Base-by-base conservation (phyloP, 2,113 vertebrate species). In the Penelope pileata region DNA sequence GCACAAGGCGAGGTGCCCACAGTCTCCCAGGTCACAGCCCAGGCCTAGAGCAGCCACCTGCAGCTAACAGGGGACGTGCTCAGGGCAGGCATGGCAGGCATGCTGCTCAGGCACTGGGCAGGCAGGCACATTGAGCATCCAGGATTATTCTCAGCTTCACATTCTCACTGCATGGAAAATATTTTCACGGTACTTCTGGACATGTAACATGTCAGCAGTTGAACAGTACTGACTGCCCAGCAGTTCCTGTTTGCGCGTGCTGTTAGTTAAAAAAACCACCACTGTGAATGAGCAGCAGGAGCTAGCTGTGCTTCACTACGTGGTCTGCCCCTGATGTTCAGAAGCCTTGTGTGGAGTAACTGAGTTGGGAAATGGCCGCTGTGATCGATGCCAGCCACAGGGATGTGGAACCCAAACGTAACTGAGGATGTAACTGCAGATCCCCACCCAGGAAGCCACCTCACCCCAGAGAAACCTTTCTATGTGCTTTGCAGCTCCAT, bases 31-130 rank as follows among this genome's bases (percentile, higher is more conserved):
- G 6, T 32, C 63, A 11, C 54, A n/a, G 53, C 53, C 16, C 18
- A 30, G 29, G 30, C 66, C 32, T 6, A 0, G 0, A 53, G 23
- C n/a, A 80, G 29, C 23, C 45, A 48, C 8, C 67, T 9, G 3
- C 29, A 66, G 50, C 27, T 38, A 7, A 45, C 9, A 3, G 2
- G 16, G 30, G 2, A 1, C 19, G 10, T 8, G 15, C 7, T 12
- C 17, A 5, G 38, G 45, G 7, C 53, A 68, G 60, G 53, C 69
- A 19, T 14, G 29, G 34, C 27, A 3, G 0, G 12, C 4, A 10
- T 0, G 0, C 32, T 19, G 21, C 68, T 30, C 43, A 7, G 38
- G 18, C 0, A 0, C 58, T 12, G 23, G 19, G 67, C 1, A 0
- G 22, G 29, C 6, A 12, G 3, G 19, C 60, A 22, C 22, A 21